Base-by-base conservation (phyloP, 2,797 vertebrate genomes). In the Myotis vivesi region DNA sequence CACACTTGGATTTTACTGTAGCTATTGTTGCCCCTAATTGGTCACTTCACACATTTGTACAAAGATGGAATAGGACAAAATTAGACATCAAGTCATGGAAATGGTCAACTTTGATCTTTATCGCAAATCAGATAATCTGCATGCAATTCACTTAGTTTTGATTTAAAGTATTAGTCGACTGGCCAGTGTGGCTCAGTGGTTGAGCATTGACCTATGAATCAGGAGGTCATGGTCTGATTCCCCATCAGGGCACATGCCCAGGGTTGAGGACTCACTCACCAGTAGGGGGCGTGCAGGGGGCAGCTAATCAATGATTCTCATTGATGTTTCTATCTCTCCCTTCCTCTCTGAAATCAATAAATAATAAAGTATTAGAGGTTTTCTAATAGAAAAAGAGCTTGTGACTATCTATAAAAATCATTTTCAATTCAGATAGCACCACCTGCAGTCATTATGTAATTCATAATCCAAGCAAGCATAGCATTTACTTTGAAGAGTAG, bases 351-450 rank as follows among this genome's bases (percentile, higher is more conserved):
- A 59, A 59, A 59, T 25, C 23, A 59, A 59, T 59, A 62, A 62
- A 62, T 62, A 62, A 62, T 77, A 71, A 96, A 84, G 49, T 89
- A 59, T 89, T 97, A 92, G 89, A 53, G 69, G n/a, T 88, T 92
- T 95, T 92, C n/a, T 92, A 93, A 86, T 33, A 93, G 66, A 80
- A 71, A 92, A 87, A 91, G 55, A 46, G 62, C 55, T 69, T 68
- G n/a, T 38, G 23, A 85, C 36, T 72, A 75, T 59, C 83, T 87
- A 55, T 71, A 91, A 88, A 89, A 81, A 84, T 86, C 57, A 17
- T 25, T 80, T 94, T 94, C n/a, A 77, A n/a, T 79, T 96, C 87
- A 62, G 17, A 87, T 20, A 85, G 69, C 92, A 95, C 84, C 73
- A 87, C 76, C 87, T 89, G 68, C 92, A 94, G 89, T 59, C 46